Base-by-base conservation (phyloP, 2,113 vertebrate genomes). In the Tachuris rubrigastra region DNA sequence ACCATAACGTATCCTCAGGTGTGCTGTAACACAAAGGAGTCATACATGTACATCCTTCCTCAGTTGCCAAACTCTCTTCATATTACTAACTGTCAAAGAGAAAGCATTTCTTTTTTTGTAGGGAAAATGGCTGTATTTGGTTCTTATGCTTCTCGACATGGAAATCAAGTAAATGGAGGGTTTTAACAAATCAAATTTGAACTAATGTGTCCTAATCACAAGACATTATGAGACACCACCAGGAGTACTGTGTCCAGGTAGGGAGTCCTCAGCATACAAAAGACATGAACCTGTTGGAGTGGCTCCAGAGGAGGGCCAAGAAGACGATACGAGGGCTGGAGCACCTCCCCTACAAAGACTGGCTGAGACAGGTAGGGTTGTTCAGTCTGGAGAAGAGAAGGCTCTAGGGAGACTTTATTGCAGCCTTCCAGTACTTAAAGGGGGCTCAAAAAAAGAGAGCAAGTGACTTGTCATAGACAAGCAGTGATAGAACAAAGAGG, bases 291-390 rank as follows among this genome's bases (percentile, higher is more conserved):
- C 20, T 62, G 24, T 41, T 41, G 53, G 7, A 76, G 13, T 52
- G 11, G 13, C 17, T 75, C 39, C 53, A 53, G 20, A 41, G n/a
- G 16, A 68, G 9, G 8, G 16, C 24, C 39, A 31, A 24, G 21
- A 75, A 31, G 3, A 47, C 35, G 42, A 21, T 60, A 46, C 0
- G 0, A 12, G 39, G 24, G 11, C n/a, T 55, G 9, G 13, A 60
- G 11, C 13, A 39, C 24, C 12, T 14, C 23, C 74, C 20, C 20
- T 46, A 41, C 13, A 60, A 59, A 46, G 60, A 44, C 23, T 46
- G 20, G 4, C 20, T 68, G 20, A 60, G 21, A 12, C 19, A 53
- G 24, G 28, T 60, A 20, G 16, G 4, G 3, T 30, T 37, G 22
- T n/a, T 89, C 69, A 75, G 15, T 11, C 28, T 41, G n/a, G 13